phyloP scores from a whole-genome alignment of 1,140 invertebrate genomes.

The Bilobella aurantiaca region DNA sequence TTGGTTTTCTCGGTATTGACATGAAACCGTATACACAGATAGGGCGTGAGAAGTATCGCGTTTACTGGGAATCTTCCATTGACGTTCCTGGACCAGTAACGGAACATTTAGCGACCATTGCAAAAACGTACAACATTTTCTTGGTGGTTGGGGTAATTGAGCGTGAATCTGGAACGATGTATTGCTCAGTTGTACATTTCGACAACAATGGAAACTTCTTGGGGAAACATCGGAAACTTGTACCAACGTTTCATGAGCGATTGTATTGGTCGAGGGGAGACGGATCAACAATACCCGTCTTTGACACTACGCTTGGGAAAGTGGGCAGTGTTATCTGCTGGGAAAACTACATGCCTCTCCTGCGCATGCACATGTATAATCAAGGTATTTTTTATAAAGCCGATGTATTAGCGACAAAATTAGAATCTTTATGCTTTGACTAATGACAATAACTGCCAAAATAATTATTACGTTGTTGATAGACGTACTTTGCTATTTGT shows the following conservation, averaged over 20 bases:
- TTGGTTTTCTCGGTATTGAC: no score
- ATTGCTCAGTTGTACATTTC: conserved; percentile 34
- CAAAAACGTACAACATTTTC: conserved; percentile 18
- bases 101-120: conserved; percentile 8
- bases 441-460: no score
- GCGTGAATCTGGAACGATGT: conserved; percentile 15
- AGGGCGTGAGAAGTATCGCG: conserved; percentile 13
- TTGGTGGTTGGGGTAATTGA: conserved; percentile 26
- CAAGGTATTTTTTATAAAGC: no score
- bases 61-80: conserved; percentile 25
- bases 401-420: no score
- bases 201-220: conserved; percentile 14
- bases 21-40: no score
- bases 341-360: conserved; percentile 38
- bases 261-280: conserved; percentile 24
- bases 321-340: conserved; percentile 36
- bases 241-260: conserved; percentile 22
- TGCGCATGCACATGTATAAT: conserved; percentile 22
- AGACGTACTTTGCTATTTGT: no score
- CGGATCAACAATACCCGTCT: conserved; percentile 27
- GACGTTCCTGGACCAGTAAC: conserved; percentile 26
- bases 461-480: no score
- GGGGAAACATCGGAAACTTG: conserved; percentile 29
- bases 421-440: no score
- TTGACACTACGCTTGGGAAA: conserved; percentile 22